Evolutionary conservation across 2,888 invertebrate genomes (phyloP).

Genomic region (Neoaliturus tenellus): DNA sequence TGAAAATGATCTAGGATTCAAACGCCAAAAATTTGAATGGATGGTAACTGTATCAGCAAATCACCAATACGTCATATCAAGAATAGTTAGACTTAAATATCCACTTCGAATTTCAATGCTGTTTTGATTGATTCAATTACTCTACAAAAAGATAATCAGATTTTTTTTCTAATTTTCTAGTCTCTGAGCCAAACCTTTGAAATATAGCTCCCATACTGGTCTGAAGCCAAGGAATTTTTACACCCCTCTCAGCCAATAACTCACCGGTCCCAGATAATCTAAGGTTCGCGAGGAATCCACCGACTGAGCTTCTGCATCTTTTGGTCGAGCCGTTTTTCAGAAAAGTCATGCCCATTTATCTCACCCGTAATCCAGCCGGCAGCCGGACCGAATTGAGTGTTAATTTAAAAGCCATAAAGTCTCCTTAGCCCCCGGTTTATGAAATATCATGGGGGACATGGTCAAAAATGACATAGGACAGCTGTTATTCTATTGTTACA

Average conservation of each 20-base stretch:
- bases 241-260: background rate
- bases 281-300: background rate
- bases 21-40: too few relatives aligned
- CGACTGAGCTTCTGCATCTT: background rate
- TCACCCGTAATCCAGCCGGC: background rate
- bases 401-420: constrained; percentile 45
- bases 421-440: constrained; percentile 31
- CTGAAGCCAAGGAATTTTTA: too few relatives aligned
- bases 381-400: constrained; percentile 15
- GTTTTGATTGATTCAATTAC: too few relatives aligned
- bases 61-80: too few relatives aligned
- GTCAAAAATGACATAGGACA: background rate
- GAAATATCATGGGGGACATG: background rate
- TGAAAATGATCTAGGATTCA: too few relatives aligned
- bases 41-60: too few relatives aligned
- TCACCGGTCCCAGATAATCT: background rate
- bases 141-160: too few relatives aligned
- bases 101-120: too few relatives aligned
- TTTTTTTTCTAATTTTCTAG: too few relatives aligned
- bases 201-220: too few relatives aligned
- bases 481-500: constrained; percentile 11
- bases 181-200: too few relatives aligned
- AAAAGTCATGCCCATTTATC: constrained; percentile 1
- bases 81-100: too few relatives aligned
- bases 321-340: background rate